These are phyloP conservation scores for Rhyacophila evoluta DNA, from an alignment of 2,888 invertebrate species.

Conservation along the genomic window DNA sequence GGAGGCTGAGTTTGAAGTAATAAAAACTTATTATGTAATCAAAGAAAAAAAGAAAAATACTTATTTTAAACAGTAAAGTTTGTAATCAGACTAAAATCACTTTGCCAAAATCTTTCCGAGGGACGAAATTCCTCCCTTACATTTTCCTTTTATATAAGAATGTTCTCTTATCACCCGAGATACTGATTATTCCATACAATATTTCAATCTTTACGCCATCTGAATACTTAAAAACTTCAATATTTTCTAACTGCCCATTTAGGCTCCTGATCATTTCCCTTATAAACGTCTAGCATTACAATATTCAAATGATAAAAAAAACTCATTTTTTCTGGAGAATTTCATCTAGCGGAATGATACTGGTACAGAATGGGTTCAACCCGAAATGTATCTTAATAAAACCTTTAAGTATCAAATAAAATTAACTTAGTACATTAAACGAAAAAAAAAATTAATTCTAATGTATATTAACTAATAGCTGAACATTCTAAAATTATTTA, in stretches of 20 bases:
- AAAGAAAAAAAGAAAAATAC: background rate
- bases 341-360: constrained; percentile 6
- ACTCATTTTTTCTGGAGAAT: background rate
- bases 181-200: constrained; percentile 22
- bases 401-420: background rate
- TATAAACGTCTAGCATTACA: background rate
- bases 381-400: background rate
- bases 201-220: constrained; percentile 9
- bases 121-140: background rate
- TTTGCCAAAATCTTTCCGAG: background rate
- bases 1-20: background rate
- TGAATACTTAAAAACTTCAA: constrained; percentile 19
- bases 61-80: background rate
- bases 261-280: background rate
- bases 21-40: background rate
- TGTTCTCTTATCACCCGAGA: constrained; percentile 8
- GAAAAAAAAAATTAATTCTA: too few relatives aligned
- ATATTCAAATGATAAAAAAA: constrained; percentile 21
- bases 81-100: constrained; percentile 7
- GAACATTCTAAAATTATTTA: too few relatives aligned
- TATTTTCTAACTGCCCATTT: constrained; percentile 19
- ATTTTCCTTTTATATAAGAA: background rate
- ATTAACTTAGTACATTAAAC: too few relatives aligned
- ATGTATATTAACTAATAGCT: too few relatives aligned
- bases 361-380: background rate